A percentile compares a stretch with the other conserved stretches of the same genome.
phyloP scores from a whole-genome alignment of 2,113 vertebrate genomes.

The Hyperopisus bebe region DNA sequence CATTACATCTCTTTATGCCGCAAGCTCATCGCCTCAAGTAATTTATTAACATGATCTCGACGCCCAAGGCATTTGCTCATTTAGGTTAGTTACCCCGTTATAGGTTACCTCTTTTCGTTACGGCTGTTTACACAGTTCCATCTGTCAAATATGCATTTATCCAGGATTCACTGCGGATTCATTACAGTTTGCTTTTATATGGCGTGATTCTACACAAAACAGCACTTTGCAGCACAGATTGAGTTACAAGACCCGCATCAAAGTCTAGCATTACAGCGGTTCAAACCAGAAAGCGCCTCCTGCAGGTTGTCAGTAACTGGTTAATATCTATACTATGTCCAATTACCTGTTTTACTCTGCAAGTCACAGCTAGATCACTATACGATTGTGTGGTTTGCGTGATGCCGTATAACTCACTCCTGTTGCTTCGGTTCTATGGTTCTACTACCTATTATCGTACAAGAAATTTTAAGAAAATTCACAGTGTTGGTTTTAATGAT shows the following conservation, averaged over 20 bases:
- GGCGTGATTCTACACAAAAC: not conserved
- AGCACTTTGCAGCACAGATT: not conserved
- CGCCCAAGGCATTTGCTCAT: not conserved
- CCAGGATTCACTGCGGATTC: not conserved
- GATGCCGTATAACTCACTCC: not conserved
- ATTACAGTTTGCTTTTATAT: not conserved
- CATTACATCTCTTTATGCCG: not conserved
- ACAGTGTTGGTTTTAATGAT: not conserved
- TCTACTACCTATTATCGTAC: not conserved
- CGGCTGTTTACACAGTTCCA: not conserved
- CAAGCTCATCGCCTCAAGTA: not conserved
- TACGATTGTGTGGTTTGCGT: not conserved
- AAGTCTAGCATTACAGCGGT: not conserved
- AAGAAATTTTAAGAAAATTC: not conserved
- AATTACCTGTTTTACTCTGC: not conserved
- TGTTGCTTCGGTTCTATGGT: not conserved
- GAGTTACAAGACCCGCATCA: not conserved
- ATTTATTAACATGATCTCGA: not conserved
- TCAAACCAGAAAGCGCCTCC: not conserved
- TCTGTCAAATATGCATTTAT: not conserved
- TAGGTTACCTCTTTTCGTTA: not conserved
- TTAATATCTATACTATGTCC: not conserved
- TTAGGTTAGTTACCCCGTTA: not conserved
- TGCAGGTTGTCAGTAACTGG: not conserved
- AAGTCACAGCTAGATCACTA: not conserved